Evolutionary conservation across 2,797 vertebrate genomes (phyloP).

Genomic region (Leptoclinus maculatus): DNA sequence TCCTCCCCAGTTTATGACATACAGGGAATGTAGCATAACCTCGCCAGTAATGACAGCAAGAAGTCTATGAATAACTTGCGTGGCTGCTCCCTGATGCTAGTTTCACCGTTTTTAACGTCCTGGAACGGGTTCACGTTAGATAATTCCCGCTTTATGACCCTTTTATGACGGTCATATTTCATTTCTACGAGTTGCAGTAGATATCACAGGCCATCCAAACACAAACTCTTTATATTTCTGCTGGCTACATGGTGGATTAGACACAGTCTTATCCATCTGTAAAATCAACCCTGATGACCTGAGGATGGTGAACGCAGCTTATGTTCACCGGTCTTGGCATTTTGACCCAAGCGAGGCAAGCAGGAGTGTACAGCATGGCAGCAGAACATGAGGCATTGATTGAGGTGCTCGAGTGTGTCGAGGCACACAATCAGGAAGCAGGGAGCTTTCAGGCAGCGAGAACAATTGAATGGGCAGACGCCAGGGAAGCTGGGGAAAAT

Average conservation of each 20-base stretch:
- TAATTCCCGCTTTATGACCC: slow-evolving; percentile 59
- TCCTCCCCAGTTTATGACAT: slow-evolving; percentile 48
- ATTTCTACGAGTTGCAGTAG: slow-evolving; percentile 49
- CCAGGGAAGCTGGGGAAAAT: slow-evolving; percentile 29
- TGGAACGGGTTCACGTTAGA: slow-evolving; percentile 39
- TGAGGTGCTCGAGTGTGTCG: slow-evolving; percentile 63
- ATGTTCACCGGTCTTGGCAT: slow-evolving; percentile 36
- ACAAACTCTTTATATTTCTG: slow-evolving; percentile 35
- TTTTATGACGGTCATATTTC: slow-evolving; percentile 67
- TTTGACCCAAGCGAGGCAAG: slow-evolving; percentile 29
- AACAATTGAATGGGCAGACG: slow-evolving; percentile 71
- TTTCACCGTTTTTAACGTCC: slow-evolving; percentile 51
- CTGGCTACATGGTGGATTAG: slow-evolving; percentile 43
- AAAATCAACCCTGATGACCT: slow-evolving; percentile 36
- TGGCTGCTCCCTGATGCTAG: slow-evolving; percentile 21
- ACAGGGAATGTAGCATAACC: slow-evolving; percentile 46
- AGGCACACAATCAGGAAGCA: slow-evolving; percentile 73
- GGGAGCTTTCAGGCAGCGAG: slow-evolving; percentile 68
- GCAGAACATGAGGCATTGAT: slow-evolving; percentile 69
- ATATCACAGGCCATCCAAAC: slow-evolving; percentile 44
- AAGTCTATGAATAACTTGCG: slow-evolving; percentile 49
- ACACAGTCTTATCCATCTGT: slow-evolving; percentile 35
- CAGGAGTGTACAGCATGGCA: slow-evolving; percentile 48
- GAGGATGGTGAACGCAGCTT: slow-evolving; percentile 18
- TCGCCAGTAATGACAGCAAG: slow-evolving; percentile 46